Evolutionary conservation across 2,888 invertebrate species (phyloP), one percentile per base, ranked within the genome.

Genomic region (Mesorhabditis sp.): DNA sequence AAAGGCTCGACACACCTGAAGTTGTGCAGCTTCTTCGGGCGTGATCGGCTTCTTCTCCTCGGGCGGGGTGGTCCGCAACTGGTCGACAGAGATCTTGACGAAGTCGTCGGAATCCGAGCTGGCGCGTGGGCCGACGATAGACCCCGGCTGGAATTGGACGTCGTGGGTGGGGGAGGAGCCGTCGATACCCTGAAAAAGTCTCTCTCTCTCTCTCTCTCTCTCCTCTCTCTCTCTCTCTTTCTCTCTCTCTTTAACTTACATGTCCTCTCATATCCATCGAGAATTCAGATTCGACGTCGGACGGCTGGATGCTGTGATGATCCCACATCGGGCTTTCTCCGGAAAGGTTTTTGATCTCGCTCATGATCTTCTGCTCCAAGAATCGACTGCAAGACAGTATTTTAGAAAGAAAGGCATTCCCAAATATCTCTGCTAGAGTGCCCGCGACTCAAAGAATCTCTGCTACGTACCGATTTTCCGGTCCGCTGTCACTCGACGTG

Each of bases 11-110:
- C 45, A 3, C 43, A 66, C 66, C 50, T 66, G 66, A 15, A 66
- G 66, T n/a, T 66, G 66, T 4, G 76, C 75, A 1, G 78, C 78
- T 42, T 78, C 78, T 10, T 76, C 75, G 41, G 76, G 72, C 67
- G 74, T 75, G 45, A 78, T 76, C 6, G 74, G 43, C 50, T 74
- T 74, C 44, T 66, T 62, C 44, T 65, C 43, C 43, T 44, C 66
- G 4, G 58, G 58, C n/a, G 58, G 58, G 1, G 58, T 50, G 58
- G 1, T 65, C 41, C 70, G 71, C 7, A 74, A 70, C 50, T 13
- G 67, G 44, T 58, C 50, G 15, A 71, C 67, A 58, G 63, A n/a
- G 2, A 62, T 28, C 63, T 50, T 50, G 10, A 50, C 58, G n/a
- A 50, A 50, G n/a, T 50, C 58, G n/a, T 50, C 58, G 10, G 58